Conservation (phyloP, 1,140 invertebrate genomes). For the Ridgeia piscesae region DNA sequence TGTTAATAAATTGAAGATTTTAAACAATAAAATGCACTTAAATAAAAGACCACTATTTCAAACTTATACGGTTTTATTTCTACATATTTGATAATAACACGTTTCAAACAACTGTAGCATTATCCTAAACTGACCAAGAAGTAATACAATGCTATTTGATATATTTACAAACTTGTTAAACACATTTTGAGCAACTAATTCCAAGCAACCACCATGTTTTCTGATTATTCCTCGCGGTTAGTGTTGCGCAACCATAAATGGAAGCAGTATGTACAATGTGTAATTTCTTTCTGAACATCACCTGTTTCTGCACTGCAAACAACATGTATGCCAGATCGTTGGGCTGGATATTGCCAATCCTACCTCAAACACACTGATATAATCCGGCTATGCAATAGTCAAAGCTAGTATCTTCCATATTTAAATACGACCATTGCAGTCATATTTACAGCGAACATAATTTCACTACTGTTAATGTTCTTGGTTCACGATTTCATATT, state of each 20-base stretch:
- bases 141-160: background rate
- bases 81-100: background rate
- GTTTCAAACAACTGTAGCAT: background rate
- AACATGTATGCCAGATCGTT: background rate
- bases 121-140: background rate
- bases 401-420: background rate
- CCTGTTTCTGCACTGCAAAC: background rate
- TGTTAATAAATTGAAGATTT: too few species aligned
- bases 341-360: background rate
- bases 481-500: background rate
- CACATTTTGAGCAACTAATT: background rate
- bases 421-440: background rate
- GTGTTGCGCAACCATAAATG: background rate
- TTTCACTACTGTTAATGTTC: background rate
- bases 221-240: background rate
- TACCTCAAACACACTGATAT: background rate
- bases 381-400: background rate
- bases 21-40: background rate
- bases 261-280: background rate
- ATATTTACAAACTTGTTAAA: background rate
- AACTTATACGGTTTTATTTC: background rate
- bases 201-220: background rate
- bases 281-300: background rate
- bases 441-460: background rate
- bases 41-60: slow-evolving; percentile 1